Base-by-base conservation (phyloP, 1,140 invertebrate genomes). In the Mylabris phalerata region DNA sequence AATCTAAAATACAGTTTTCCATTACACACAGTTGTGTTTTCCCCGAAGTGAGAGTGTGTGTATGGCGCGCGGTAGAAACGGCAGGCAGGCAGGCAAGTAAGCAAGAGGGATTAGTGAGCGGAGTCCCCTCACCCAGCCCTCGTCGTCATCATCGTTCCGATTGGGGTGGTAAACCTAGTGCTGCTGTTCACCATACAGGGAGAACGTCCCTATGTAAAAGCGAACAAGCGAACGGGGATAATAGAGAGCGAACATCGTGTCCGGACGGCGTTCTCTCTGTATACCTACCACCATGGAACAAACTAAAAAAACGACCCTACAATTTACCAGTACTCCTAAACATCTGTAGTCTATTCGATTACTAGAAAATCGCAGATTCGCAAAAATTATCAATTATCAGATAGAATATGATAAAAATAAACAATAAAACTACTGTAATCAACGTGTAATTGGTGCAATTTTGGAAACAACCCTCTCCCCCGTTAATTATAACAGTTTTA, bases 1-100 rank as follows among this genome's bases (percentile, higher is more conserved):
- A 61, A 61, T 43, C 59, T 61, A 56, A 61, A 61, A 61, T 61
- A 61, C 59, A 55, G 49, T 57, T 61, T 61, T 61, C 55, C 54
- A 32, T 32, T 5, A 32, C 7, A 32, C 55, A 60, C 49, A 42
- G 26, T 38, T 24, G n/a, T 47, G 49, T 41, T 42, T 52, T 54
- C 51, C 51, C 51, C 51, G 51, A 54, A 54, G 51, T 54, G 42
- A 13, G 43, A 42, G 46, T 54, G 46, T 45, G 46, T 54, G 44
- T 45, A 26, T 42, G 32, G 19, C 19, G 19, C 19, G 19, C 19
- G 19, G 19, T 19, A 19, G 19, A 19, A 19, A 19, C 19, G 19
- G 19, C 19, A 19, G 50, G 50, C 50, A 39, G 51, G 51, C 51
- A 54, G 51, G 50, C 50, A 52, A 45, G 41, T 43, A 32, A 32